phyloP scores from a whole-genome alignment of 2,797 vertebrate species.

The Anableps anableps region DNA sequence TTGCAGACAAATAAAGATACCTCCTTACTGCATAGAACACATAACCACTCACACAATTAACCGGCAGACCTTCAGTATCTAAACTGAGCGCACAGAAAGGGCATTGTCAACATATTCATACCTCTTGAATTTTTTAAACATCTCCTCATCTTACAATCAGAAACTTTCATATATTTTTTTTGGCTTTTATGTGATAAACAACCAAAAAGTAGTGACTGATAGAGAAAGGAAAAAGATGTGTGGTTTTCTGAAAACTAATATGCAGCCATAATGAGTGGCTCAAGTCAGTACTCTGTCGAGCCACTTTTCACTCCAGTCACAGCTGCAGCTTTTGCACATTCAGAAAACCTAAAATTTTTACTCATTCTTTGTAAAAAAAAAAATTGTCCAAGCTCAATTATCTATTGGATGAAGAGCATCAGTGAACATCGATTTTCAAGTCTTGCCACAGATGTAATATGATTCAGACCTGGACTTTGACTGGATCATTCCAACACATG shows the following conservation, averaged over 20 bases:
- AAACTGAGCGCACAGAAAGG: not conserved
- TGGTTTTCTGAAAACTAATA: not conserved
- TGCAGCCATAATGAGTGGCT: not conserved
- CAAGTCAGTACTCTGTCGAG: not conserved
- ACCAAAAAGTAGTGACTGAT: not conserved
- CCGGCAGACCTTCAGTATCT: slow-evolving; percentile 39
- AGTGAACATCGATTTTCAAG: no score
- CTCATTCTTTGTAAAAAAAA: not conserved
- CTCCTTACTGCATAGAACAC: not conserved
- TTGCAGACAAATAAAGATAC: slow-evolving; percentile 17
- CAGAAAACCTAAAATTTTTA: not conserved
- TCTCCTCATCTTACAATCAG: not conserved
- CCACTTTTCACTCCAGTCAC: not conserved
- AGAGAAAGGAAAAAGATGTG: not conserved
- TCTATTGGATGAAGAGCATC: not conserved
- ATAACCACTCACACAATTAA: slow-evolving; percentile 48
- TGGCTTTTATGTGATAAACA: not conserved
- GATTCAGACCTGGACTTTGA: not conserved
- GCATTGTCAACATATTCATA: not conserved
- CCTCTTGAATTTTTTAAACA: not conserved
- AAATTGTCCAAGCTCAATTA: not conserved
- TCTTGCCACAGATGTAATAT: not conserved
- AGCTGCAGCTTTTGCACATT: not conserved
- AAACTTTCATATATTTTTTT: not conserved
- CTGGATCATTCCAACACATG: no score